Evolutionary conservation across 1,140 invertebrate genomes (phyloP).

Genomic region (Ceratosolen solmsi): DNA sequence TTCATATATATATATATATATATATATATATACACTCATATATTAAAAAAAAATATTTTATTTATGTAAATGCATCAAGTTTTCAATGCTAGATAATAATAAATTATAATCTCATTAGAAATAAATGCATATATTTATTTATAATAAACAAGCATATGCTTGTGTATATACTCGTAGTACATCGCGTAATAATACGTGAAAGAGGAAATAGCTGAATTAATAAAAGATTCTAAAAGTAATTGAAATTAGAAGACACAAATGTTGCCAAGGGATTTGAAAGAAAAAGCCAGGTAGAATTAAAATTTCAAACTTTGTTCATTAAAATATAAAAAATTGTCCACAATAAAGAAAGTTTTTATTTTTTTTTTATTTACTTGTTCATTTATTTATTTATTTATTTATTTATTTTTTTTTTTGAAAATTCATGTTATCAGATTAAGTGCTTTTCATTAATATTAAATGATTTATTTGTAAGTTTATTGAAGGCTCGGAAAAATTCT

Average conservation of each 20-base stretch:
- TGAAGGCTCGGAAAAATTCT: too few relatives aligned
- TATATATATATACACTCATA: too few relatives aligned
- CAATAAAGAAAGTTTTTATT: not conserved
- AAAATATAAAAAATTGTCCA: not conserved
- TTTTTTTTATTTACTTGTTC: too few relatives aligned
- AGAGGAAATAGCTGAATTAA: not conserved
- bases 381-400: too few relatives aligned
- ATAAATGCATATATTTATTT: not conserved
- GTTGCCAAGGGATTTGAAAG: not conserved
- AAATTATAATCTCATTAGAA: not conserved
- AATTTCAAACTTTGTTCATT: not conserved
- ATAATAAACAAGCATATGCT: not conserved
- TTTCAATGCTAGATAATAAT: not conserved
- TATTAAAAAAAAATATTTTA: too few relatives aligned
- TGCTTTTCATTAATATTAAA: too few relatives aligned
- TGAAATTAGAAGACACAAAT: slow-evolving; percentile 17
- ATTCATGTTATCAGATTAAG: not conserved
- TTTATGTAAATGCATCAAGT: not conserved
- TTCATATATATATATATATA: too few relatives aligned
- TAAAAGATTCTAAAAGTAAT: slow-evolving; percentile 1
- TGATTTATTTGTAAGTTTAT: too few relatives aligned
- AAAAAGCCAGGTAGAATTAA: not conserved
- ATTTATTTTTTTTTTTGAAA: too few relatives aligned
- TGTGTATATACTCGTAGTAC: not conserved
- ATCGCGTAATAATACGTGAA: not conserved